Conservation (phyloP, 1,140 invertebrate species). For the Cotesia typhae region DNA sequence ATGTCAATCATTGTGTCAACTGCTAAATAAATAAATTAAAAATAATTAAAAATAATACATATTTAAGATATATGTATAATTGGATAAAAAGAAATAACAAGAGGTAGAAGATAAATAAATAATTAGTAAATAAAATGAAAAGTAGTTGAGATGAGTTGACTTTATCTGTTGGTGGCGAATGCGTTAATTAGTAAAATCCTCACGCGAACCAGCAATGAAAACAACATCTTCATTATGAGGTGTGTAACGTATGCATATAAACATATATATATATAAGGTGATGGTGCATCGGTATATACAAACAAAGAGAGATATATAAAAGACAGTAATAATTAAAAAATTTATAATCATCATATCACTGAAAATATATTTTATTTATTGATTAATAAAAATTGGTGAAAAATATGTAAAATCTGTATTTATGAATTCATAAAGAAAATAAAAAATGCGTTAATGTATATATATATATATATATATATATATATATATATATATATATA, state of each 20-base stretch:
- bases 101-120: background rate
- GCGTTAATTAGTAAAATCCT: constrained; percentile 65
- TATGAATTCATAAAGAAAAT: background rate
- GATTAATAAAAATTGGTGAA: too few relatives aligned
- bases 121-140: background rate
- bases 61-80: too few relatives aligned
- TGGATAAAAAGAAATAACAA: background rate
- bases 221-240: constrained; percentile 66
- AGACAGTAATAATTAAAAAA: too few relatives aligned
- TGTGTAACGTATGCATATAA: constrained; percentile 45
- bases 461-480: too few relatives aligned
- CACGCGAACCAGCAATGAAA: constrained; percentile 65
- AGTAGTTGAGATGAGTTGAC: constrained; percentile 23
- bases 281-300: background rate
- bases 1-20: too few relatives aligned
- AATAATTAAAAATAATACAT: too few relatives aligned
- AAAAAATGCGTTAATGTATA: background rate
- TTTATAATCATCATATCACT: too few relatives aligned
- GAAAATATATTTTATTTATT: too few relatives aligned
- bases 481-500: background rate
- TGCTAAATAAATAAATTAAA: too few relatives aligned
- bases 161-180: constrained; percentile 54
- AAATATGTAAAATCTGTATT: too few relatives aligned
- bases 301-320: too few relatives aligned
- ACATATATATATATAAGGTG: constrained; percentile 32